Base-by-base conservation (phyloP, 1,140 invertebrate species). In the Zaprionus taronus region DNA sequence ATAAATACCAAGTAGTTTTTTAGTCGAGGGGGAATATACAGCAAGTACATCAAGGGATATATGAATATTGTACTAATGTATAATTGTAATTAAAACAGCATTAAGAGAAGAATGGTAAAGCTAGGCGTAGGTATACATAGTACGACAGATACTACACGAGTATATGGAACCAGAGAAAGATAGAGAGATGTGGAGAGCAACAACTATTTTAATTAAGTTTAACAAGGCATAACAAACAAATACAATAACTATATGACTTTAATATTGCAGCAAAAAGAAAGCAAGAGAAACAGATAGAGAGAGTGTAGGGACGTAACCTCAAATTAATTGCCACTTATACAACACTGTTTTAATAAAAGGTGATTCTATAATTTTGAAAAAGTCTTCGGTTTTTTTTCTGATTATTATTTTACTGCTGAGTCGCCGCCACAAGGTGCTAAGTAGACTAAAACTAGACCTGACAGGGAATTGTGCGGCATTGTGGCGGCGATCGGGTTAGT, bases 131-230 rank as follows among this genome's bases (percentile, higher is more conserved):
- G 70, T 77, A 83, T 77, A 91, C 65, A 80, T 80, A 87, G 70
- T 77, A 75, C 71, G 41, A n/a, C 24, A 26, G 28, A 31, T 47
- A 47, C 41, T 47, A 20, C n/a, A 47, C 2, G 41, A 47, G 41
- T 17, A 84, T 75, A 80, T 79, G 72, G 74, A 67, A 77, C 71
- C 78, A 77, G 72, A 65, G 49, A 81, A 68, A 73, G 55, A 72
- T 4, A 60, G 14, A 17, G 62, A 63, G 44, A 63, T 76, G 76
- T 77, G 24, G 72, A 76, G 74, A 89, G 75, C 74, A 81, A 89
- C 53, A 87, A 89, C 81, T 87, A 87, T 87, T 87, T 87, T 84
- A 84, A 89, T 71, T 84, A 90, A 73, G 38, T 67, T 72, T 81
- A 81, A 72, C 72, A 85, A 85, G 36, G 75, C 79, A 81, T 85